A percentile compares a stretch with the other conserved stretches of the same genome.
phyloP scores from a whole-genome alignment of 2,797 vertebrate species.

The Falco novaeseelandiae region DNA sequence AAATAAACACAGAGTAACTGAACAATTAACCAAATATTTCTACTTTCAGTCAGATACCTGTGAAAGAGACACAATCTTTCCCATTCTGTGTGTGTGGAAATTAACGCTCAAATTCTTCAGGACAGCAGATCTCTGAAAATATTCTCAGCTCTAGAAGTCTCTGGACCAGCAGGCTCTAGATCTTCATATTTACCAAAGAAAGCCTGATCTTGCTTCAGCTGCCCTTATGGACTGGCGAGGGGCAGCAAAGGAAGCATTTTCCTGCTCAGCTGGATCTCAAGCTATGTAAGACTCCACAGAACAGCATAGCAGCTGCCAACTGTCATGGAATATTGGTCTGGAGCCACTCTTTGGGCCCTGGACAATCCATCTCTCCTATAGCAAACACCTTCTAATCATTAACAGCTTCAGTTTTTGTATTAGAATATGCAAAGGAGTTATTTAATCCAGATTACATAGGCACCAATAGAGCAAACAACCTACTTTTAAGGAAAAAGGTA shows the following conservation, averaged over 20 bases:
- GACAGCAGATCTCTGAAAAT: neutral
- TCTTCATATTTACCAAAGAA: neutral
- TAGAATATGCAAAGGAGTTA: neutral
- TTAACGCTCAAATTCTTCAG: neutral
- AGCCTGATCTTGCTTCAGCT: neutral
- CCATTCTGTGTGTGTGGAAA: neutral
- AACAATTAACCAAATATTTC: neutral
- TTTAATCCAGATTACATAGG: neutral
- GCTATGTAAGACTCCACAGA: neutral
- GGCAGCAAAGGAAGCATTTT: neutral
- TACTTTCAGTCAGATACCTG: neutral
- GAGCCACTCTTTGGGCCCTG: neutral
- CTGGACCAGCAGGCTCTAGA: neutral
- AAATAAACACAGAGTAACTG: neutral
- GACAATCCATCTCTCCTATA: neutral
- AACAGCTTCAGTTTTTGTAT: neutral
- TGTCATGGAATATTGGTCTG: neutral
- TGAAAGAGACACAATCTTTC: neutral
- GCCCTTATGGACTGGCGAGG: neutral
- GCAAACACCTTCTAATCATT: neutral
- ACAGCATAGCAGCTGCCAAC: rapidly evolving
- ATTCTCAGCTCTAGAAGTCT: neutral
- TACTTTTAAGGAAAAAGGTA: neutral
- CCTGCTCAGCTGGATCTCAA: neutral
- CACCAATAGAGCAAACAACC: neutral